A percentile compares a stretch with the other conserved stretches of the same genome.
Evolutionary conservation across 23 tunicate genomes (phyloP).

Genomic region (Aplidium turbinatum): DNA sequence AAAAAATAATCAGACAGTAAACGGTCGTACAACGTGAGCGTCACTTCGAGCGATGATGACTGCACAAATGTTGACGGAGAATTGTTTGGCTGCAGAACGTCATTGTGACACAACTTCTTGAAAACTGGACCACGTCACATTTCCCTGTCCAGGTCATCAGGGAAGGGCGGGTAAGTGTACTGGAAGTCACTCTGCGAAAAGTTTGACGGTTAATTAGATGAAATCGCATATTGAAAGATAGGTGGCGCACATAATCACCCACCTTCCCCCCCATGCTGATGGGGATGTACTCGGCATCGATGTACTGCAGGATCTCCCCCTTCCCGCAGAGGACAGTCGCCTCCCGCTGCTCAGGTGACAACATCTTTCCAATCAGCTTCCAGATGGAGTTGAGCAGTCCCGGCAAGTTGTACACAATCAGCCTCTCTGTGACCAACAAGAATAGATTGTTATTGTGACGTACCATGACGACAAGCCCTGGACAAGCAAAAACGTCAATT

Average conservation of each 20-base stretch:
- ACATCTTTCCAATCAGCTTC: conserved; percentile 81
- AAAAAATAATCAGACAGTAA: too few species aligned
- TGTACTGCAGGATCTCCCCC: conserved; percentile 44
- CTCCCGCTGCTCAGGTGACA: conserved; percentile 69
- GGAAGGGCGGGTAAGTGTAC: conserved; percentile 61
- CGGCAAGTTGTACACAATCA: conserved; percentile 62
- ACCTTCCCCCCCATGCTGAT: conserved; percentile 71
- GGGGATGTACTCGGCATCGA: conserved; percentile 53
- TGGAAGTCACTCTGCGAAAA: conserved; percentile 34
- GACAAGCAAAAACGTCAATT: too few species aligned
- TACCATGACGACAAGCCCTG: too few species aligned
- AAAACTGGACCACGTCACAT: too few species aligned
- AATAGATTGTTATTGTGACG: too few species aligned
- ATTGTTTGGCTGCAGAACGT: too few species aligned
- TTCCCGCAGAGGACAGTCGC: conserved; percentile 50
- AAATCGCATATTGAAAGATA: neutral
- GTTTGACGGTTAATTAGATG: neutral
- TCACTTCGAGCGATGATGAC: too few species aligned
- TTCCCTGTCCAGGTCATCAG: conserved; percentile 39
- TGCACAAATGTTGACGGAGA: too few species aligned
- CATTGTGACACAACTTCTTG: too few species aligned
- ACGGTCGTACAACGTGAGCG: too few species aligned
- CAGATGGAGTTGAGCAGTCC: conserved; percentile 63
- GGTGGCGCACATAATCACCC: conserved; percentile 13
- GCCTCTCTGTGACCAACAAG: conserved; percentile 20